These are phyloP conservation scores for Physocephala rufipes DNA, from an alignment of 2,888 invertebrate genomes.

Conservation along the genomic window DNA sequence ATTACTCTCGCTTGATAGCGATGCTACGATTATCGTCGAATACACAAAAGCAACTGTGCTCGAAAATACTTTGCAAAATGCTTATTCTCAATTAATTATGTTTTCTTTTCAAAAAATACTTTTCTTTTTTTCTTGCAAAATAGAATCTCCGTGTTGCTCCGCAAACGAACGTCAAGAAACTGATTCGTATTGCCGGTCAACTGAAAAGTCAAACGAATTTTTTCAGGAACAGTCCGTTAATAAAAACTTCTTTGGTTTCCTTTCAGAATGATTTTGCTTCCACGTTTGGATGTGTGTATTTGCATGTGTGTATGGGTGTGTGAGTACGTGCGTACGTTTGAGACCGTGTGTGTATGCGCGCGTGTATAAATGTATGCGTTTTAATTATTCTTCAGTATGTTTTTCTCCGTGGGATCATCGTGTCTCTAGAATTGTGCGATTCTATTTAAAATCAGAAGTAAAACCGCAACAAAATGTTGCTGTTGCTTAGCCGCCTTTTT, in stretches of 20 bases:
- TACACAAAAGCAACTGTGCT: conserved; percentile 26
- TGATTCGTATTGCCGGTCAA: conserved; percentile 43
- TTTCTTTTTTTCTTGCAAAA: conserved; percentile 14
- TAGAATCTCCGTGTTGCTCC: conserved; percentile 50
- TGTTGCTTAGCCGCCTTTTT: no score
- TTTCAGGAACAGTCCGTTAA: neutral
- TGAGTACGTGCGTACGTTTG: conserved; percentile 13
- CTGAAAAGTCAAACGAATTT: conserved; percentile 38
- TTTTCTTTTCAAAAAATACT: neutral
- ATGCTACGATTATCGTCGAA: neutral
- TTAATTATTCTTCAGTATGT: conserved; percentile 1
- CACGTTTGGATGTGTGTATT: neutral
- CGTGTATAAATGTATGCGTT: conserved; percentile 4
- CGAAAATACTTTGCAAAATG: conserved; percentile 9
- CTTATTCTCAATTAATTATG: conserved; percentile 19
- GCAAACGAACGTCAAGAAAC: conserved; percentile 56
- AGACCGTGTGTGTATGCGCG: conserved; percentile 18
- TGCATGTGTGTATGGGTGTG: conserved; percentile 14
- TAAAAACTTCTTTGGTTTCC: conserved; percentile 3
- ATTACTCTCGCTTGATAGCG: no score
- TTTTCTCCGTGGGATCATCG: neutral
- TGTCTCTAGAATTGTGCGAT: conserved; percentile 1
- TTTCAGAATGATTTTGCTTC: no score
- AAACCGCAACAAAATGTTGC: neutral
- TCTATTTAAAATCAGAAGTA: conserved; percentile 22